Evolutionary conservation across 53 echinoderm and acorn worm species (phyloP), one percentile per base, ranked within the genome.

Genomic region (Antedon mediterranea): DNA sequence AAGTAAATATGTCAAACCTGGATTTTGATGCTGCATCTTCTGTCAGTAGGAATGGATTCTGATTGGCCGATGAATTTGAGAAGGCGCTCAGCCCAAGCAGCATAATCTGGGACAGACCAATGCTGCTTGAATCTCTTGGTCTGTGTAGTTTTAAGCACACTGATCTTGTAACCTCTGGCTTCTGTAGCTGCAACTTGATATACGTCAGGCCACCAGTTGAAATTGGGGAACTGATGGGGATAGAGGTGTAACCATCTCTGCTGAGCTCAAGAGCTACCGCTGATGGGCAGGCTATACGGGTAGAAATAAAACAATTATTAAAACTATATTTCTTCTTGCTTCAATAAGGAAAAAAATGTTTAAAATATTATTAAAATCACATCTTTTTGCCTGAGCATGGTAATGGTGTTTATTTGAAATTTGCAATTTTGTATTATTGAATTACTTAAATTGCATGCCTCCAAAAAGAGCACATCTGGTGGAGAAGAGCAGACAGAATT

Each of bases 251-350:
- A 29, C 98, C 98, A 74, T 86, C 90, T 32, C 90, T 81, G 71
- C 98, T 98, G 75, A 98, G 86, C 88, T 98, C 98, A 20, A 93
- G 71, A 30, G 92, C 87, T 8, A 98, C 88, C 0, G 90, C 87
- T 15, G 92, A 87, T 30, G 98, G 98, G 78, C 98, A 98, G 28
- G 92, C 98, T 98, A 79, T 0, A 43, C 28, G 27, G n/a, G 72
- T 8, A 78, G 80, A 85, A 13, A 13, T n/a, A n/a, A n/a, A n/a
- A n/a, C n/a, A n/a, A n/a, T n/a, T n/a, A n/a, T n/a, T n/a, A n/a
- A n/a, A n/a, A n/a, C n/a, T n/a, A n/a, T n/a, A n/a, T n/a, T n/a
- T n/a, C n/a, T n/a, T n/a, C n/a, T n/a, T n/a, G n/a, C n/a, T n/a
- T n/a, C n/a, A n/a, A n/a, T n/a, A n/a, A n/a, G n/a, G n/a, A n/a